A percentile compares a stretch with the other conserved stretches of the same genome.
Evolutionary conservation across 2,888 invertebrate genomes (phyloP).

Genomic region (Chalcosyrphus nemorum): DNA sequence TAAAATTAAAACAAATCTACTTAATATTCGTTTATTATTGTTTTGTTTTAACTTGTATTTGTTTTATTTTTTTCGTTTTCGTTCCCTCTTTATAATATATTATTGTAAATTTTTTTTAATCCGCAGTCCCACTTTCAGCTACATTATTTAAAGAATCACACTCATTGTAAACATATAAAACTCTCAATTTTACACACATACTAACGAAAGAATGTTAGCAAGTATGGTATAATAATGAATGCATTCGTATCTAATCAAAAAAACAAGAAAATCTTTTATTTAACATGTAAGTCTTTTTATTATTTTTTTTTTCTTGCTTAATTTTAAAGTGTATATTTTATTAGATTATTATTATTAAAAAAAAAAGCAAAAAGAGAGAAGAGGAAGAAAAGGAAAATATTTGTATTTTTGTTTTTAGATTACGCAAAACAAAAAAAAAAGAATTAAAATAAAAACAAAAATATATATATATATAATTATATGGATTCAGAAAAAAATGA

Average conservation of each 20-base stretch:
- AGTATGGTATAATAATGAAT: constrained; percentile 56
- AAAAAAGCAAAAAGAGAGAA: not conserved
- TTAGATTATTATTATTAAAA: constrained; percentile 69
- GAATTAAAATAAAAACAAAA: no score
- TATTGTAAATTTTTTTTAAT: constrained; percentile 57
- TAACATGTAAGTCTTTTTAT: constrained; percentile 53
- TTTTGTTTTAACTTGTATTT: constrained; percentile 55
- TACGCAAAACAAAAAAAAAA: constrained; percentile 67
- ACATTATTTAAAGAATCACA: constrained; percentile 40
- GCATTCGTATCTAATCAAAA: constrained; percentile 72
- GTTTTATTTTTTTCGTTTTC: constrained; percentile 48
- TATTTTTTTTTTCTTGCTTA: constrained; percentile 61
- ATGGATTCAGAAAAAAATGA: constrained; percentile 73
- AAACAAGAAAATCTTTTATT: constrained; percentile 53
- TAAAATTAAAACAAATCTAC: constrained; percentile 65
- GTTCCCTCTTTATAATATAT: constrained; percentile 26
- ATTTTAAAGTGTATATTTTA: constrained; percentile 74
- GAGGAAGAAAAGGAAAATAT: constrained; percentile 38
- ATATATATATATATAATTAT: constrained; percentile 74
- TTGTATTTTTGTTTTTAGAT: constrained; percentile 66
- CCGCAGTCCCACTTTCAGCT: constrained; percentile 47
- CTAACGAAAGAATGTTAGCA: constrained; percentile 52
- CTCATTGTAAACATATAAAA: constrained; percentile 64
- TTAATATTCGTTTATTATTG: constrained; percentile 66
- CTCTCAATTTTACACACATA: constrained; percentile 76